Base-by-base conservation (phyloP, 1,140 invertebrate genomes). In the Pseudachorutes palmiensis region DNA sequence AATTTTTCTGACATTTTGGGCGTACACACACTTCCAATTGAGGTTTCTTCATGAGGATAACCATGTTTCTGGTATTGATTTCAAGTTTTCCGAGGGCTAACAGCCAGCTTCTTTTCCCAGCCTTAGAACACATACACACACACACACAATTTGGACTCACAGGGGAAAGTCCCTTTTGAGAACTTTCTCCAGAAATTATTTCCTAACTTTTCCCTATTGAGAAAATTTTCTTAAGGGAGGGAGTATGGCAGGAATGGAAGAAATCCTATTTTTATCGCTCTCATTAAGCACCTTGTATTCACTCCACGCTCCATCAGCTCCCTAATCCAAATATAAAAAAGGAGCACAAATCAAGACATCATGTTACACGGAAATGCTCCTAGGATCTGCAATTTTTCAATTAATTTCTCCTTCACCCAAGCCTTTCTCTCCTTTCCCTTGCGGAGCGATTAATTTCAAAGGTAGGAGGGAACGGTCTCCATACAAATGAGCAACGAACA, bases 231-330 rank as follows among this genome's bases (percentile, higher is more conserved):
- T 14, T 19, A 45, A 19, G 14, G 24, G 51, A 26, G 5, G 12
- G 24, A 26, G 5, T 26, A 16, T 22, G 51, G 36, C 3, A 19
- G 12, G 51, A 55, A 24, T 14, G 24, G 24, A 55, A 24, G 51
- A 55, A 55, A 55, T 5, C 36, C 51, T 5, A 55, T 65, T 70
- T 67, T 66, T 67, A 67, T 61, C 49, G 49, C 58, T 59, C 65
- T 72, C 71, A 72, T 72, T 72, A 72, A 72, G 30, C 71, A 72
- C 68, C 71, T 72, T 72, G 71, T 72, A 72, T 69, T 72, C 71
- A 61, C 41, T 61, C 65, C 71, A 72, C 71, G 71, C 63, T 64
- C 48, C 51, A 24, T 24, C 24, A 26, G 3, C 5, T 22, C 24
- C 12, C 51, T 24, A 55, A 55, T 55, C 51, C 51, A 55, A 55